phyloP scores from a whole-genome alignment of 2,797 vertebrate species.

The Kryptopterus vitreolus region DNA sequence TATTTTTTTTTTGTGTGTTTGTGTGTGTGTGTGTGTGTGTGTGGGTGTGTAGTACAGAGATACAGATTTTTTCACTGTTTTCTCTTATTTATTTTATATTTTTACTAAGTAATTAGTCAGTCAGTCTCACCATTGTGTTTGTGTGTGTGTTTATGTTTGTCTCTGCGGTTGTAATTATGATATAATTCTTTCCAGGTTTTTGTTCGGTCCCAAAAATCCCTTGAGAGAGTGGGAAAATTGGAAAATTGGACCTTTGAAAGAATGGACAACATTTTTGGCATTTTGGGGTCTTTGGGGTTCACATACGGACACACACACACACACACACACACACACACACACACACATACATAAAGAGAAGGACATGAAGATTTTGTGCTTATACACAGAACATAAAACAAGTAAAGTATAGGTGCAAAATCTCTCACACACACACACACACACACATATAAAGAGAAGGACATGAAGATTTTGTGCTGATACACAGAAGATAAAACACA shows the following conservation, averaged over 20 bases:
- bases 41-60: not conserved
- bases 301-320: not conserved
- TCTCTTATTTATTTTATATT: not conserved
- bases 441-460: too few relatives aligned
- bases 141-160: slow-evolving; percentile 15
- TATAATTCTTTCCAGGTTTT: slow-evolving; percentile 31
- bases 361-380: not conserved
- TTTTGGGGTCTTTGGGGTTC: slow-evolving; percentile 6
- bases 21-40: slow-evolving; percentile 1
- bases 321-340: not conserved
- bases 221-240: not conserved
- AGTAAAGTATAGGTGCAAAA: not conserved
- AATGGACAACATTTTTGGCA: not conserved
- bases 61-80: not conserved
- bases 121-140: not conserved
- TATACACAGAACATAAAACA: not conserved
- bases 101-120: not conserved
- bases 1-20: not conserved
- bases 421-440: too few relatives aligned
- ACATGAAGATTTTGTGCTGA: too few relatives aligned
- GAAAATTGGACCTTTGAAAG: slow-evolving; percentile 18
- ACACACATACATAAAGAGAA: not conserved
- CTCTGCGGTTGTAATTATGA: not conserved
- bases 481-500: too few relatives aligned
- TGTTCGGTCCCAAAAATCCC: slow-evolving; percentile 25